These are phyloP conservation scores for Galerucella pusilla DNA, from an alignment of 2,888 invertebrate genomes.

Conservation along the genomic window DNA sequence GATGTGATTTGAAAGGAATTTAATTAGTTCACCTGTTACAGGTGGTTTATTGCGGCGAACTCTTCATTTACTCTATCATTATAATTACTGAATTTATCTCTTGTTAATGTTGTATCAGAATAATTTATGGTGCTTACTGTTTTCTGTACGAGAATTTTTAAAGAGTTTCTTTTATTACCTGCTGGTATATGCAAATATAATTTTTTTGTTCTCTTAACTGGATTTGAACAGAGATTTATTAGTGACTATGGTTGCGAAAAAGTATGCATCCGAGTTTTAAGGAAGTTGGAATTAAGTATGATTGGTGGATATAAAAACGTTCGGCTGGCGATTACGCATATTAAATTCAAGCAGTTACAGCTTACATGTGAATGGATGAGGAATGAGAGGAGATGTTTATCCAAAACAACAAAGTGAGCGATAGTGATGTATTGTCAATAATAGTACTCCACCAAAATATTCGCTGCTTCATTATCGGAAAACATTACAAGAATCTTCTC, in stretches of 20 bases:
- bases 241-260: background rate
- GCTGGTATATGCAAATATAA: slow-evolving; percentile 20
- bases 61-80: slow-evolving; percentile 37
- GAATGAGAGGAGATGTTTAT: no score
- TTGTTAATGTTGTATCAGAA: slow-evolving; percentile 16
- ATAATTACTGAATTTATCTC: slow-evolving; percentile 36
- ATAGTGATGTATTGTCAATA: no score
- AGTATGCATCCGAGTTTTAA: background rate
- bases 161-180: slow-evolving; percentile 19
- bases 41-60: slow-evolving; percentile 35
- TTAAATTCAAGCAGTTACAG: background rate
- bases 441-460: no score
- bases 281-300: background rate
- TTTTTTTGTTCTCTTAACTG: slow-evolving; percentile 7
- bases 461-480: no score
- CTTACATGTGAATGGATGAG: background rate
- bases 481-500: no score
- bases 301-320: background rate
- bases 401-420: no score
- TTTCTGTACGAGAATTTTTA: slow-evolving; percentile 15
- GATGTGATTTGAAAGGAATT: slow-evolving; percentile 38
- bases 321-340: background rate
- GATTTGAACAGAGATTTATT: slow-evolving; percentile 3
- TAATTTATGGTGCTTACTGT: slow-evolving; percentile 18
- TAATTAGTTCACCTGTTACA: slow-evolving; percentile 38